Evolutionary conservation across 2,888 invertebrate species (phyloP).

Genomic region (Morinoia aosen): DNA sequence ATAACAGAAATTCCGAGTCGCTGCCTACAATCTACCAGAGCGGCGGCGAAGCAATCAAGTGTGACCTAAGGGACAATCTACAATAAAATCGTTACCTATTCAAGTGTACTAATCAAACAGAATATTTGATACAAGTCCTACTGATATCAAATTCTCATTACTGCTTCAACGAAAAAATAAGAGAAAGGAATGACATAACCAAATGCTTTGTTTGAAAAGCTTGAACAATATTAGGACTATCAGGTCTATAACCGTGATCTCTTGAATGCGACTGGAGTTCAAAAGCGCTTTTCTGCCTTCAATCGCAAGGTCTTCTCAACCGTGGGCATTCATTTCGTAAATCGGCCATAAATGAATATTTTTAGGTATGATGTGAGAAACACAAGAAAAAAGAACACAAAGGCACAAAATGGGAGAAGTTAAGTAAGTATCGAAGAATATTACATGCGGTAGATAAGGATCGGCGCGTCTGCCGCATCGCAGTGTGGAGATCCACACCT

Average conservation of each 20-base stretch:
- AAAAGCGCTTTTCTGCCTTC: not conserved
- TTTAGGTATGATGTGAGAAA: not conserved
- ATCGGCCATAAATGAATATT: not conserved
- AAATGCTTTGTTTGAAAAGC: not conserved
- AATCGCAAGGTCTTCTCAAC: not conserved
- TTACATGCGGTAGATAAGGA: not conserved
- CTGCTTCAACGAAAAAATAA: not conserved
- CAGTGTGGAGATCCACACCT: not conserved
- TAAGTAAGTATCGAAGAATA: not conserved
- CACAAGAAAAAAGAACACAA: not conserved
- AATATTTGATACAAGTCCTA: not conserved
- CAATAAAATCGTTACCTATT: not conserved
- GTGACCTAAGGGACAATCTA: not conserved
- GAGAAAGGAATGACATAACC: not conserved
- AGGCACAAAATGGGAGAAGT: not conserved
- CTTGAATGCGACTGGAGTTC: not conserved
- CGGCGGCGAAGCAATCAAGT: not conserved
- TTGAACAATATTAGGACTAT: not conserved
- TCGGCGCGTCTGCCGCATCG: not conserved
- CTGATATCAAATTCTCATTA: not conserved
- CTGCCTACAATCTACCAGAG: not conserved
- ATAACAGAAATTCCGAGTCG: not conserved
- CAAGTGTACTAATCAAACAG: not conserved
- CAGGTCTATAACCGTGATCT: not conserved
- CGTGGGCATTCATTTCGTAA: not conserved